Percentiles rank a stretch among this genome's conserved stretches.
These are phyloP conservation scores for Muricea muricata DNA, from an alignment of 92 coral and sea anemone genomes.

Conservation along the genomic window DNA sequence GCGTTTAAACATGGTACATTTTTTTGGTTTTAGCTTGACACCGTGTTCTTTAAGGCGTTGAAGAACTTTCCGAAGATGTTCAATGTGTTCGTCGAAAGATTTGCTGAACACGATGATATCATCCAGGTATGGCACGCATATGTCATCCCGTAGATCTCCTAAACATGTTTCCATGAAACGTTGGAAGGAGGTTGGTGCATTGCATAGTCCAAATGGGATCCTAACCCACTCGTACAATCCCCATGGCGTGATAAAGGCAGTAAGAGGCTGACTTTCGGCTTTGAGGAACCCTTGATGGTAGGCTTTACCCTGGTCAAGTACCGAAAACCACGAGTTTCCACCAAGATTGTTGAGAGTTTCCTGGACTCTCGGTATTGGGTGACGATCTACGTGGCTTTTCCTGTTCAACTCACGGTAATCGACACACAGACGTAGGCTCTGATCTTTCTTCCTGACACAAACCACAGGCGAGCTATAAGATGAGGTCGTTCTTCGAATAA, in stretches of 20 bases:
- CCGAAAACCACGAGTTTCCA: conserved; percentile 73
- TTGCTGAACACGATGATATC: conserved; percentile 60
- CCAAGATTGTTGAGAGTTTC: conserved; percentile 70
- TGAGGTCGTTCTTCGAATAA: conserved; percentile 54
- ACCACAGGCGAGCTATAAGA: conserved; percentile 70
- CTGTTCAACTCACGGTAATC: conserved; percentile 67
- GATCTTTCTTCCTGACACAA: conserved; percentile 71
- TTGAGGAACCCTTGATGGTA: conserved; percentile 75
- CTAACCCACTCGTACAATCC: conserved; percentile 70
- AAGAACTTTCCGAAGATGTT: conserved; percentile 50
- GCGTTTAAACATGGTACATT: conserved; percentile 59
- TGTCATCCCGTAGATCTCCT: conserved; percentile 40
- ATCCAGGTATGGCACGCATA: conserved; percentile 65
- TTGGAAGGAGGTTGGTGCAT: conserved; percentile 64
- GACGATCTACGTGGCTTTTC: conserved; percentile 65
- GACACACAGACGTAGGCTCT: conserved; percentile 69
- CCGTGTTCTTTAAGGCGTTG: conserved; percentile 59
- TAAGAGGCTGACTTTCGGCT: conserved; percentile 56
- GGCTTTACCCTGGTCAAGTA: conserved; percentile 74
- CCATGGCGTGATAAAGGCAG: conserved; percentile 72
- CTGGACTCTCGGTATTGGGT: conserved; percentile 70
- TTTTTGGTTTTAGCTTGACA: conserved; percentile 67
- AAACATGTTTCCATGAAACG: conserved; percentile 68
- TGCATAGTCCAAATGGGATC: conserved; percentile 65
- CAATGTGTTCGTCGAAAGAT: conserved; percentile 60